These are phyloP conservation scores for Sycophila texana DNA, from an alignment of 2,888 invertebrate species.

Conservation along the genomic window DNA sequence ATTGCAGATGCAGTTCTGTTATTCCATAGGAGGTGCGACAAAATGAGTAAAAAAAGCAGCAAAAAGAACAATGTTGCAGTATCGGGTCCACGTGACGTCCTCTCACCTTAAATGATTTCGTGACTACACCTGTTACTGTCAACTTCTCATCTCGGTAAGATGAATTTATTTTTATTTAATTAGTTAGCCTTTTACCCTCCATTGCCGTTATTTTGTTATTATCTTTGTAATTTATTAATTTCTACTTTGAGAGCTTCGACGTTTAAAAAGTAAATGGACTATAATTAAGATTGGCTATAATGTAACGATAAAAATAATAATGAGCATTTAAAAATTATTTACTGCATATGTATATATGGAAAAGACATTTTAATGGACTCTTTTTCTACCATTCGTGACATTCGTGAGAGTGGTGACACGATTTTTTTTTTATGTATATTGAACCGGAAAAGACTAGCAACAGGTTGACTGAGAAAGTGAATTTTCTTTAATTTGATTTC, in stretches of 20 bases:
- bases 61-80: not conserved
- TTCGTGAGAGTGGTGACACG: not conserved
- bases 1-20: not conserved
- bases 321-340: too few species aligned
- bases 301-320: too few species aligned
- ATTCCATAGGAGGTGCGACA: not conserved
- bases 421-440: not conserved
- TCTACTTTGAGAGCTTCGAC: too few species aligned
- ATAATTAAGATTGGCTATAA: too few species aligned
- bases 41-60: constrained; percentile 14
- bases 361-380: too few species aligned
- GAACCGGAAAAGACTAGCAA: not conserved
- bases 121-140: not conserved
- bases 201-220: too few species aligned
- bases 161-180: not conserved
- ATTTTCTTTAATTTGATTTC: constrained; percentile 1
- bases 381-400: too few species aligned
- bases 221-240: too few species aligned
- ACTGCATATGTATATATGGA: too few species aligned
- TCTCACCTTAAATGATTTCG: not conserved
- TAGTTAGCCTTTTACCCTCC: too few species aligned
- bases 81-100: not conserved
- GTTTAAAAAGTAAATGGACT: too few species aligned
- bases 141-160: not conserved
- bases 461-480: not conserved